phyloP scores from a whole-genome alignment of 2,797 vertebrate species.

The Salmo trutta region DNA sequence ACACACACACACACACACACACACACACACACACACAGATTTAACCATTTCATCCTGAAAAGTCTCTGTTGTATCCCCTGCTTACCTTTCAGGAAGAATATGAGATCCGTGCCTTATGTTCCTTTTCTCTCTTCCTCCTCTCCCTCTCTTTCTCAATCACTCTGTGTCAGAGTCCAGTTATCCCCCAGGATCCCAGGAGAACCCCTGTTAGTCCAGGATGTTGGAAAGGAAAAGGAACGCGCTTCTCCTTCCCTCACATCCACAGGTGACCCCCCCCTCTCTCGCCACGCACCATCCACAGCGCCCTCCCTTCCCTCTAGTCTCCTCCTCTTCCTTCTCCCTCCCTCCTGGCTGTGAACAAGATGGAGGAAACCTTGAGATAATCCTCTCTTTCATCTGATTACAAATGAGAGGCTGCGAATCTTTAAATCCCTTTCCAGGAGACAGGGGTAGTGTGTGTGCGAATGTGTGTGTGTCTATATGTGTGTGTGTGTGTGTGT shows the following conservation, averaged over 20 bases:
- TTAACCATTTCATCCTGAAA: neutral
- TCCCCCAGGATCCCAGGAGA: slow-evolving; percentile 31
- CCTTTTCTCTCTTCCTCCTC: slow-evolving; percentile 3
- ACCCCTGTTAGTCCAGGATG: slow-evolving; percentile 35
- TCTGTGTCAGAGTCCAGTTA: slow-evolving; percentile 16
- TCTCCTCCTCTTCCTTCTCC: slow-evolving; percentile 31
- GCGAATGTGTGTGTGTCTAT: slow-evolving; percentile 13
- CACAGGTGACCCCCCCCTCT: slow-evolving; percentile 59
- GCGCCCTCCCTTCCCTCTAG: slow-evolving; percentile 12
- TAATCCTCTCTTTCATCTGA: slow-evolving; percentile 71
- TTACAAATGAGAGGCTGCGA: slow-evolving; percentile 65
- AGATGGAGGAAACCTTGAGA: slow-evolving; percentile 66
- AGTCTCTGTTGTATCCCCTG: neutral
- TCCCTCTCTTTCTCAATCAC: slow-evolving; percentile 9
- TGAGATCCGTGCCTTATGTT: slow-evolving; percentile 11
- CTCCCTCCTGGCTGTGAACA: slow-evolving; percentile 50
- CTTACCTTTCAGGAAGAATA: slow-evolving; percentile 19
- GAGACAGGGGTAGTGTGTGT: slow-evolving; percentile 10
- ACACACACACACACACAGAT: neutral
- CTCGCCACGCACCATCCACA: slow-evolving; percentile 34
- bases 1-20: neutral
- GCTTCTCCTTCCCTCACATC: slow-evolving; percentile 49
- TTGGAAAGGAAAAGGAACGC: slow-evolving; percentile 28
- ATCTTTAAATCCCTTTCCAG: slow-evolving; percentile 65
- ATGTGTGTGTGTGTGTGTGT: neutral